Conservation (phyloP, 2,113 vertebrate species). For the Forbesichthys agassizii region DNA sequence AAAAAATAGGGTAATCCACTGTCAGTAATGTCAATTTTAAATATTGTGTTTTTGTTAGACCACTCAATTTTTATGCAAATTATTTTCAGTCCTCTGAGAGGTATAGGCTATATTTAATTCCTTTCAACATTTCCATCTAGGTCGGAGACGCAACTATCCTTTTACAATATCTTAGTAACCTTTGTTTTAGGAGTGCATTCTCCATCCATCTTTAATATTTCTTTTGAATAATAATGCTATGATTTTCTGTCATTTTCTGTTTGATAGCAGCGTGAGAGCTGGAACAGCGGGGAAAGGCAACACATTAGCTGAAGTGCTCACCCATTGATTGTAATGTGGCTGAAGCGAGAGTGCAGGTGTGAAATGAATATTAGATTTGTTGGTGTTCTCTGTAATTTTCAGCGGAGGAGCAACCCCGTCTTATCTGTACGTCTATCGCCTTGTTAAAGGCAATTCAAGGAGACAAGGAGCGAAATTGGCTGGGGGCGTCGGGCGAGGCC, state of each 20-base stretch:
- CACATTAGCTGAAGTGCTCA: constrained; percentile 13
- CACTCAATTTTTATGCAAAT: neutral
- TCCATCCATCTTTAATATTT: constrained; percentile 16
- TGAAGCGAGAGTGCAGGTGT: constrained; percentile 51
- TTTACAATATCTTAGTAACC: neutral
- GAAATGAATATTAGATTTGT: constrained; percentile 60
- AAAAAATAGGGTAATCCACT: no score
- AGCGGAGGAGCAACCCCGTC: constrained; percentile 8
- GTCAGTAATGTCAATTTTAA: no score
- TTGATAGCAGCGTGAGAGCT: constrained; percentile 14
- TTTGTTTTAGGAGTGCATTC: constrained; percentile 11
- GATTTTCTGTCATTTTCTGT: neutral
- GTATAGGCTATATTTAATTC: neutral
- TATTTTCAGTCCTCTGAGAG: no score
- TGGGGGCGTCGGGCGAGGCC: neutral
- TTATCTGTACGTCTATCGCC: constrained; percentile 26
- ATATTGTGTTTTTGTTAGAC: neutral
- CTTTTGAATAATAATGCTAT: constrained; percentile 11
- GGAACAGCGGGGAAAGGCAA: neutral
- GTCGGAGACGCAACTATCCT: constrained; percentile 2
- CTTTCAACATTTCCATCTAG: neutral
- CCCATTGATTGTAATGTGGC: constrained; percentile 41
- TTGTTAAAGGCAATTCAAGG: constrained; percentile 50
- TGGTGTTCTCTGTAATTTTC: constrained; percentile 44
- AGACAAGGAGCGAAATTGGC: constrained; percentile 43